Percentiles rank a stretch among this genome's conserved stretches.
These are phyloP conservation scores for Drosophila pseudoobscura DNA, from an alignment of 1,140 invertebrate genomes.

Conservation along the genomic window DNA sequence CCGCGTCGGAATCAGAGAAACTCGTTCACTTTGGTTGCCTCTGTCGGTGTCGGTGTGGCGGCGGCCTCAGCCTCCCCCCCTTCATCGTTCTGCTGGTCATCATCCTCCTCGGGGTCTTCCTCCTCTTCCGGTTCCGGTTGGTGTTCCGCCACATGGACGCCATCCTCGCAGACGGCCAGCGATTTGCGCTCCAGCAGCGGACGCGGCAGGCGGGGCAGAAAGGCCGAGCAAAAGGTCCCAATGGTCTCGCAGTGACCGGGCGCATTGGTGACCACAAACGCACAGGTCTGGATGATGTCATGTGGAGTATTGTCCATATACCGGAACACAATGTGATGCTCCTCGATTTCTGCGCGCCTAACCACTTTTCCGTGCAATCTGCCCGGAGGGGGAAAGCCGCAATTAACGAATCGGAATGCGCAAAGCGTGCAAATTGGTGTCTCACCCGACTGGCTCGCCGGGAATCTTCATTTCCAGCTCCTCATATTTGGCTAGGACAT, in stretches of 20 bases:
- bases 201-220: slow-evolving; percentile 64
- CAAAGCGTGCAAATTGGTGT: slow-evolving; percentile 1
- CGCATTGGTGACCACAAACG: slow-evolving; percentile 57
- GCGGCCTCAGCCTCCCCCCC: not conserved
- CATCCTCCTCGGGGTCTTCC: slow-evolving; percentile 12
- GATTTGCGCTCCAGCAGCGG: slow-evolving; percentile 63
- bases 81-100: not conserved
- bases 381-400: slow-evolving; percentile 15
- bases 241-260: slow-evolving; percentile 66
- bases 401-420: slow-evolving; percentile 12
- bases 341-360: slow-evolving; percentile 50
- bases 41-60: not conserved
- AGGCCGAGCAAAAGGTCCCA: slow-evolving; percentile 65
- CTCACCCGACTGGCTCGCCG: slow-evolving; percentile 69
- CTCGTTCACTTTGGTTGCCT: slow-evolving; percentile 23
- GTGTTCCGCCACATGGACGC: slow-evolving; percentile 40
- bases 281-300: slow-evolving; percentile 76
- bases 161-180: slow-evolving; percentile 65
- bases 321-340: slow-evolving; percentile 73
- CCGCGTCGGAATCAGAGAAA: not conserved
- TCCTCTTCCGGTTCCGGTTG: slow-evolving; percentile 20
- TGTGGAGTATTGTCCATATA: slow-evolving; percentile 72
- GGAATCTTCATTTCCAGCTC: slow-evolving; percentile 69
- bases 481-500: slow-evolving; percentile 67
- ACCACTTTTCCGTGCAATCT: slow-evolving; percentile 73